A percentile compares a stretch with the other conserved stretches of the same genome.
phyloP scores from a whole-genome alignment of 1,140 invertebrate species.

The Limonius californicus region DNA sequence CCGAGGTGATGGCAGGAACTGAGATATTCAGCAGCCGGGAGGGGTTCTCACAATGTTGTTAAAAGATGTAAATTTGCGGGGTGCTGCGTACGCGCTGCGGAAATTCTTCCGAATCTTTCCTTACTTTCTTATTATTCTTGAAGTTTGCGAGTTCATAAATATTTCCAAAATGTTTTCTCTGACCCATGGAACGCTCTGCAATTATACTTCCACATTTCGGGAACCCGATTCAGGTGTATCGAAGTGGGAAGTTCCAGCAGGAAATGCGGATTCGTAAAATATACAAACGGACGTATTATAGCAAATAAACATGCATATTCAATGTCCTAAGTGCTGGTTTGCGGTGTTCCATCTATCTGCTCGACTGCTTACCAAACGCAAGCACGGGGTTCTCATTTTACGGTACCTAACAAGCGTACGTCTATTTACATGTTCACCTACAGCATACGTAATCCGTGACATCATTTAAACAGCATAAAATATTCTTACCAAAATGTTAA shows the following conservation, averaged over 20 bases:
- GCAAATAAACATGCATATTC: constrained; percentile 9
- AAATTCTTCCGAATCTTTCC: constrained; percentile 19
- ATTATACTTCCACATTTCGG: background rate
- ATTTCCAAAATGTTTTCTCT: background rate
- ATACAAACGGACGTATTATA: constrained; percentile 13
- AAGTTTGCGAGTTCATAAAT: constrained; percentile 5
- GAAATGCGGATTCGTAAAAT: constrained; percentile 5
- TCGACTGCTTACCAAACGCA: constrained; percentile 7
- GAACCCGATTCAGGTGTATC: background rate
- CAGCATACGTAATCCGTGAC: background rate
- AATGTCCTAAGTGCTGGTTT: constrained; percentile 13
- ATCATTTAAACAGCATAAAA: background rate
- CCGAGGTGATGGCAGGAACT: constrained; percentile 27
- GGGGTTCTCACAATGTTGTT: constrained; percentile 27
- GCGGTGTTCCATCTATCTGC: constrained; percentile 7
- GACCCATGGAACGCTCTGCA: background rate
- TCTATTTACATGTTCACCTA: constrained; percentile 10
- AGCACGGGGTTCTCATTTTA: background rate
- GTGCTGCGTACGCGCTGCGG: constrained; percentile 20
- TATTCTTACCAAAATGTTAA: background rate
- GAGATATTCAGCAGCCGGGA: constrained; percentile 27
- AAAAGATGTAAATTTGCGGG: constrained; percentile 31
- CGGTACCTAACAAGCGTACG: background rate
- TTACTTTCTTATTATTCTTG: constrained; percentile 8
- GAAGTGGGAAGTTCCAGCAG: background rate